Base-by-base conservation (phyloP, 2,113 vertebrate species). In the Corythornis vintsioides region DNA sequence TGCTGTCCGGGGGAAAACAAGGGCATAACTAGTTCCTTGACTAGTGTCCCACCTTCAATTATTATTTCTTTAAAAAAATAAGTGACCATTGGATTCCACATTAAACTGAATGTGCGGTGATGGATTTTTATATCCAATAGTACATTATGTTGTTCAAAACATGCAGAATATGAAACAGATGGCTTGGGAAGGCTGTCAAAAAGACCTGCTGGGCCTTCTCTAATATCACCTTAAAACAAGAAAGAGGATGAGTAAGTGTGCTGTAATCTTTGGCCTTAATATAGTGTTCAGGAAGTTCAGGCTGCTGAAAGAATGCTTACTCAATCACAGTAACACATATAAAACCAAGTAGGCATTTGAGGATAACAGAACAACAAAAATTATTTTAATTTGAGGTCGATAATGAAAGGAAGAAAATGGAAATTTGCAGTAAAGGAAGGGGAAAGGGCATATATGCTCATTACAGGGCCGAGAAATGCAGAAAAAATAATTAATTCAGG, bases 201-300 rank as follows among this genome's bases (percentile, higher is more conserved):
- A 93, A 86, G 69, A 67, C 92, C 89, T 87, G 81, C 89, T 96
- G 94, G 71, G 92, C n/a, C n/a, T 79, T 96, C 81, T 90, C 75
- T 94, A 55, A 16, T 94, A 42, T 82, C 91, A 94, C 83, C 88
- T 94, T 89, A 89, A 86, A 84, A 15, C 67, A 83, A 88, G 67
- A 77, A 45, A 87, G 59, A 83, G 7, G 35, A 86, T 92, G 82
- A 94, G 65, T 82, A 95, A 90, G n/a, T 55, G 43, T 81, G 61
- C 76, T 83, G 72, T 91, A 80, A 90, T 93, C 94, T 92, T 92
- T 93, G 88, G 86, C 88, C 63, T 92, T 86, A 88, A 73, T 42
- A 52, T 22, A 64, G 22, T 0, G 0, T 84, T 90, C 71, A 75
- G 73, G 53, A 92, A 82, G 63, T 45, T 90, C 16, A 47, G 25